Conservation (phyloP, 2,797 vertebrate species). For the Erpetoichthys calabaricus region DNA sequence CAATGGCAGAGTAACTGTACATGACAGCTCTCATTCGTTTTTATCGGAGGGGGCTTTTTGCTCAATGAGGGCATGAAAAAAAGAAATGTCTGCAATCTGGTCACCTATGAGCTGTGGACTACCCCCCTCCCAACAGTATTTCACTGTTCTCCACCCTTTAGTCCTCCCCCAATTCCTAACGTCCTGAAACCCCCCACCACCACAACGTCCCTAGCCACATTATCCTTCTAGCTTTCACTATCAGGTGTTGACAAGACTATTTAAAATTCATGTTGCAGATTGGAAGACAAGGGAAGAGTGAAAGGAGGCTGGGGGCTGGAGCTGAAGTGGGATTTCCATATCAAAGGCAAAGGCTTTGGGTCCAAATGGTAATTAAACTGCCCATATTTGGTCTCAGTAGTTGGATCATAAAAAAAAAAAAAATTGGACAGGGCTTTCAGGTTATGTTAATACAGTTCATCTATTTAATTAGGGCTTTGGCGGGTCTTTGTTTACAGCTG, state of each 20-base stretch:
- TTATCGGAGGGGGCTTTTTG: conserved; percentile 15
- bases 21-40: conserved; percentile 43
- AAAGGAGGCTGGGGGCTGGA: conserved; percentile 44
- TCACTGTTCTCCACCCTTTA: no score
- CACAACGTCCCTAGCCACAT: conserved; percentile 16
- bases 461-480: conserved; percentile 64
- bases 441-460: conserved; percentile 71
- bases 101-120: conserved; percentile 14
- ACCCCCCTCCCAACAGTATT: background rate
- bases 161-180: background rate
- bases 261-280: conserved; percentile 78
- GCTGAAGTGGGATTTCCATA: conserved; percentile 84
- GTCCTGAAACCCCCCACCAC: conserved; percentile 1
- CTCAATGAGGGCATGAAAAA: conserved; percentile 7
- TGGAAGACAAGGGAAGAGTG: conserved; percentile 47
- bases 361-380: conserved; percentile 91
- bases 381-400: conserved; percentile 79
- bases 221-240: conserved; percentile 39
- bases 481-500: conserved; percentile 60
- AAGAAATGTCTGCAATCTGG: conserved; percentile 16
- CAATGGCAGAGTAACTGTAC: conserved; percentile 52
- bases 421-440: conserved; percentile 74
- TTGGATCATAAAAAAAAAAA: conserved; percentile 77
- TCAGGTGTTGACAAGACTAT: conserved; percentile 73
- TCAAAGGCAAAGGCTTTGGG: conserved; percentile 87